These are phyloP conservation scores for Strigamia crassipes DNA, from an alignment of 2,888 invertebrate species.

Conservation along the genomic window DNA sequence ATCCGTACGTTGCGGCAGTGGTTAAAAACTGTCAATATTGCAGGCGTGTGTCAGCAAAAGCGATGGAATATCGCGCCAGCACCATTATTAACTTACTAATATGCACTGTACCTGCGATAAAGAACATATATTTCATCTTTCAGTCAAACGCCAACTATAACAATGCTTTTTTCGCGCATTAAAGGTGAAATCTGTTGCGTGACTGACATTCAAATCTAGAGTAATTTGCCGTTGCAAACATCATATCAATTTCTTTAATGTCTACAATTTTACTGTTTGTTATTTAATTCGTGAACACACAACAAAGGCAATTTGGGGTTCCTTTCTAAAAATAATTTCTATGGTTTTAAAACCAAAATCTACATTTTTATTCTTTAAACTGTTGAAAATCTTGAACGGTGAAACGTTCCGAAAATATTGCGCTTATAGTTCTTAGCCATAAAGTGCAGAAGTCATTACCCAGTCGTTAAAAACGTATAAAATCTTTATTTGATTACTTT, in stretches of 20 bases:
- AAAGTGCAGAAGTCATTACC: too few relatives aligned
- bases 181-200: constrained; percentile 5
- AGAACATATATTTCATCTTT: background rate
- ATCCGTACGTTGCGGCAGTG: background rate
- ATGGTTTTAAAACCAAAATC: too few relatives aligned
- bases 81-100: background rate
- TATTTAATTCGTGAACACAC: background rate
- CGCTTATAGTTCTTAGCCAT: too few relatives aligned
- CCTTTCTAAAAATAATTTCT: background rate
- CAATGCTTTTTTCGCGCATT: background rate
- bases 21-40: background rate
- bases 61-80: background rate
- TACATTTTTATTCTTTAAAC: too few relatives aligned
- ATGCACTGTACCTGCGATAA: background rate
- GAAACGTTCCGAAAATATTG: too few relatives aligned
- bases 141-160: background rate
- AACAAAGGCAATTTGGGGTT: background rate
- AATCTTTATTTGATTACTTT: too few relatives aligned
- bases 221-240: background rate
- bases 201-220: background rate
- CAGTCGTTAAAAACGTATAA: too few relatives aligned
- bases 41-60: background rate
- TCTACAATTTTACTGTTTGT: background rate
- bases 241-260: background rate
- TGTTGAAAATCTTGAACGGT: too few relatives aligned